Base-by-base conservation (phyloP, 2,113 vertebrate genomes). In the Urocitellus parryii region DNA sequence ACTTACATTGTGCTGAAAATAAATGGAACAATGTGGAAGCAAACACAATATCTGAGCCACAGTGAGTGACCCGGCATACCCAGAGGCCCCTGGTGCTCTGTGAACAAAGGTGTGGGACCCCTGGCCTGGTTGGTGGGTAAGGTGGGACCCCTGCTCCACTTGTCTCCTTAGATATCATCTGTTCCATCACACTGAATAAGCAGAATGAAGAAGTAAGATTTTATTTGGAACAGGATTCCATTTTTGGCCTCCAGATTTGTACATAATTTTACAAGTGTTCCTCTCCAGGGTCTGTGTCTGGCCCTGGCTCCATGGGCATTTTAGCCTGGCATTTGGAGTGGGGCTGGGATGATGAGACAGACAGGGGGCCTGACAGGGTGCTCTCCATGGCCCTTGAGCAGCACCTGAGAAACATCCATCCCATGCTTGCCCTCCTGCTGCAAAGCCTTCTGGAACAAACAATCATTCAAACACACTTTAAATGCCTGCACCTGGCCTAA, bases 341-440 rank as follows among this genome's bases (percentile, higher is more conserved):
- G 2, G 39, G 8, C 4, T 11, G 29, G 72, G 11, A 2, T 4
- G 22, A 79, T 1, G 10, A 68, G 76, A 34, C 3, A 45, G 42
- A 37, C 61, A 22, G n/a, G n/a, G 27, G 3, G 22, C 37, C 24
- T 42, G 4, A 5, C 20, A 61, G 37, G 45, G 65, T 1, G 13
- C 13, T 74, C 4, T 0, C 20, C 27, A 8, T 25, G 39, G 56
- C 16, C 16, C 24, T 34, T 0, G 8, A 16, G 53, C 65, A 67
- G 61, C 0, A 4, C 83, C 29, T 14, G 20, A 68, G 42, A 73
- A 51, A 58, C 2, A 42, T 3, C 42, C 29, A 74, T 27, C 37
- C 76, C 77, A 25, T 14, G 0, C 1, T 20, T 13, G 11, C 32
- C 61, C 9, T 68, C 0, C 0, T 17, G 6, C 39, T 18, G 2